Evolutionary conservation across 1,140 invertebrate species (phyloP), one percentile per base, ranked within the genome.

Genomic region (Drosophila kohkoa): DNA sequence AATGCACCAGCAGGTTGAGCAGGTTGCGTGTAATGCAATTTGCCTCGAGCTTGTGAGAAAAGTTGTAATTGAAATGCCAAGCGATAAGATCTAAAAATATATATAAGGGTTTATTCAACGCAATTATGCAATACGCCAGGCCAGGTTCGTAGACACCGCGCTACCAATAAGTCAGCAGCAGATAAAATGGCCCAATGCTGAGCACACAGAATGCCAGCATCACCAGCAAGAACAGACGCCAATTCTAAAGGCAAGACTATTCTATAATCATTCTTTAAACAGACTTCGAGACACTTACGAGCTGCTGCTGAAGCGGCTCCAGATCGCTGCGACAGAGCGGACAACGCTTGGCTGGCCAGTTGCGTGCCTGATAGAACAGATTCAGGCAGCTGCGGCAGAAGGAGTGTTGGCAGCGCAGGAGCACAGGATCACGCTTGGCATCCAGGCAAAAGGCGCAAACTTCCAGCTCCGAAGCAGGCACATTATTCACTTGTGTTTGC

Each of bases 131-230:
- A 43, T 11, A 10, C 20, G 20, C 20, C 20, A n/a, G n/a, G n/a
- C n/a, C n/a, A 25, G 20, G 20, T 25, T 0, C 20, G 20, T 25
- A 25, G 20, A 25, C 7, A 30, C 11, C 10, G 2, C n/a, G n/a
- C 51, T 77, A 87, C 82, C 82, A 87, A 49, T 79, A 87, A 43
- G 67, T 62, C 11, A 86, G 41, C 49, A 82, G 75, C 79, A 86
- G 46, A 43, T 57, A 76, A 35, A 86, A 86, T 10, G 82, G 32
- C 0, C 75, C 82, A 55, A 70, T 15, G 28, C 82, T 87, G 45
- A 82, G 54, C 41, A 62, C 10, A 10, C 72, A 15, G 8, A 82
- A 15, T 1, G 13, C 35, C 2, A 71, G 1, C 28, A 55, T 0
- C 63, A 86, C 51, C 1, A 64, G 20, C 2, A 55, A 16, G 5